A percentile compares a stretch with the other conserved stretches of the same genome.
Evolutionary conservation across 2,888 invertebrate genomes (phyloP).

Genomic region (Drosophila atroscutellata): DNA sequence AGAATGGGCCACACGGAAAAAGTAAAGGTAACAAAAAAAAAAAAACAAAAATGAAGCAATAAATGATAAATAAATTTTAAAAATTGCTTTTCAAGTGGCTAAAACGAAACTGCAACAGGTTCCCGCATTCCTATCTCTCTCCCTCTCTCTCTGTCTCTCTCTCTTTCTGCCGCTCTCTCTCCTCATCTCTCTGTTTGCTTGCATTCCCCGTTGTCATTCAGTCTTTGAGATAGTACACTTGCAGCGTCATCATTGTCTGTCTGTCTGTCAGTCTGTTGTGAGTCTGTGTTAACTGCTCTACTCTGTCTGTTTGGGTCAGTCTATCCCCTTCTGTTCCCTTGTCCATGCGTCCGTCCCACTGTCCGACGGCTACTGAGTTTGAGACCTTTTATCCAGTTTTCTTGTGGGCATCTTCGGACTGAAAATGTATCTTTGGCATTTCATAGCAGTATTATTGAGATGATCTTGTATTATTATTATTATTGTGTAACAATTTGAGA

Average conservation of each 20-base stretch:
- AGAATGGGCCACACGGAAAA: constrained; percentile 59
- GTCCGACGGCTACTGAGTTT: constrained; percentile 50
- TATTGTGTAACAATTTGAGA: constrained; percentile 17
- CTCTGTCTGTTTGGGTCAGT: constrained; percentile 13
- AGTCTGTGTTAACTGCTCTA: constrained; percentile 10
- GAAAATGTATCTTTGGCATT: constrained; percentile 4
- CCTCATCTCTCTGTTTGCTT: constrained; percentile 1
- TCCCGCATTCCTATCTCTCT: constrained; percentile 23
- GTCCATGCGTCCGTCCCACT: constrained; percentile 2
- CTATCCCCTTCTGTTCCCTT: neutral
- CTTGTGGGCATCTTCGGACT: constrained; percentile 7
- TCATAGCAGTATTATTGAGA: constrained; percentile 19
- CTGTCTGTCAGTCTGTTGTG: constrained; percentile 27
- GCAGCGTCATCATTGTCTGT: constrained; percentile 57
- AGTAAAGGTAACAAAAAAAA: constrained; percentile 23
- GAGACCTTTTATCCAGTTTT: constrained; percentile 37
- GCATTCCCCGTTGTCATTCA: constrained; percentile 19
- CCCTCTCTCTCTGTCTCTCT: no score
- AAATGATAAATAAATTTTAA: constrained; percentile 75
- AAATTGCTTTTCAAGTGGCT: constrained; percentile 76
- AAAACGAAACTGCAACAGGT: constrained; percentile 60
- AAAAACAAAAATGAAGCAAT: constrained; percentile 75
- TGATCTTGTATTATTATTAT: constrained; percentile 24
- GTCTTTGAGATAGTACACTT: constrained; percentile 29
- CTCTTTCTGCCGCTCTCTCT: constrained; percentile 1